Base-by-base conservation (phyloP, 1,140 invertebrate species). In the Arctopsyche grandis region DNA sequence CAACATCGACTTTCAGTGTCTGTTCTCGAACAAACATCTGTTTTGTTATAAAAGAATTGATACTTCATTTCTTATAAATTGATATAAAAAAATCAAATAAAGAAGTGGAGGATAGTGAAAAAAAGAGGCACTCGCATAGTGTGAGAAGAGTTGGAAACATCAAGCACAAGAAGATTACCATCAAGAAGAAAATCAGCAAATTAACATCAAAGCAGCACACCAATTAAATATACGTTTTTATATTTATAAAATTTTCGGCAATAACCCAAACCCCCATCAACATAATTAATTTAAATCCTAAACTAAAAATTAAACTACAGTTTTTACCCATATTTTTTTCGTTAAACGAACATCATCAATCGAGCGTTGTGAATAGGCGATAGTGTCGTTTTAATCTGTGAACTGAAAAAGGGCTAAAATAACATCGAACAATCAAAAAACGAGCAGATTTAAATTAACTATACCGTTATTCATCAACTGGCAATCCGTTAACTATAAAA, bases 141-240 rank as follows among this genome's bases (percentile, higher is more conserved):
- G 14, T 44, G 38, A n/a, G 1, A 58, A 76, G 74, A 29, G 58
- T 63, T 74, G 73, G 80, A 46, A 82, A 78, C 81, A 82, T 75
- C 81, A 43, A 78, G 81, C 81, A 78, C 75, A 80, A 80, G 81
- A 80, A 77, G 77, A 70, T 77, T 77, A 75, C 56, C 60, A 63
- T 63, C n/a, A 10, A 43, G 46, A 63, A 63, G 44, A 52, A 77
- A 77, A 82, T 82, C 75, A 78, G 81, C 79, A 80, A 3, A 10
- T 5, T n/a, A 80, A 78, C 81, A 82, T 82, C 81, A 66, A 12
- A 73, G 43, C 56, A 81, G 80, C 80, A 81, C 80, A 81, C 80
- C 78, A 78, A 58, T 71, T 78, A 63, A 56, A 66, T 66, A 66
- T 66, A 66, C 19, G 63, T 66, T 66, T 63, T 79, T 75, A 44